These are phyloP conservation scores for Plagodis dolabraria DNA, from an alignment of 2,888 invertebrate genomes.

Conservation along the genomic window DNA sequence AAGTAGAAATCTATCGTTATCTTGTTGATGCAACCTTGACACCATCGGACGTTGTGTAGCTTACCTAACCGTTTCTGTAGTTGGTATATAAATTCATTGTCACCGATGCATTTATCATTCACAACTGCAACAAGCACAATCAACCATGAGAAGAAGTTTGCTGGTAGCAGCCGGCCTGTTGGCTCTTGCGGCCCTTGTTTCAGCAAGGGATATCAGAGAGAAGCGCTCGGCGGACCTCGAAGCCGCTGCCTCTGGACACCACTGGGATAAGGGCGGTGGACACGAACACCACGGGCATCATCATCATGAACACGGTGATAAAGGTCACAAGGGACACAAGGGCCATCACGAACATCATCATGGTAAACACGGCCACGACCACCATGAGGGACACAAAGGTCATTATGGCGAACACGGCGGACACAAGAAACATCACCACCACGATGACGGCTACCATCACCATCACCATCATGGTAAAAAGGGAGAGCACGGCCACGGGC, in stretches of 20 bases:
- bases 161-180: conserved; percentile 70
- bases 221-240: conserved; percentile 81
- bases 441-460: conserved; percentile 87
- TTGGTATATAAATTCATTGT: conserved; percentile 75
- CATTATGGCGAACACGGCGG: conserved; percentile 86
- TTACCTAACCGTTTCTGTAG: conserved; percentile 63
- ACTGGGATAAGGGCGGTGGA: conserved; percentile 84
- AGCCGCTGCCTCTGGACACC: conserved; percentile 73
- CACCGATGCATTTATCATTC: conserved; percentile 68
- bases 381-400: conserved; percentile 86
- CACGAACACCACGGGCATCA: conserved; percentile 87
- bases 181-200: conserved; percentile 76
- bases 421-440: conserved; percentile 87
- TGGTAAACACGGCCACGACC: conserved; percentile 88
- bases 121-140: conserved; percentile 54
- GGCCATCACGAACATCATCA: conserved; percentile 87
- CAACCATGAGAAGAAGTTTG: conserved; percentile 68
- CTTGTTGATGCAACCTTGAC: conserved; percentile 62
- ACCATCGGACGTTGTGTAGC: conserved; percentile 51
- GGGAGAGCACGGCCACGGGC: conserved; percentile 85
- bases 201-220: conserved; percentile 79
- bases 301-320: conserved; percentile 86
- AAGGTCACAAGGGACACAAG: conserved; percentile 89
- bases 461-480: conserved; percentile 87
- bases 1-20: conserved; percentile 59